Evolutionary conservation across 2,797 vertebrate species (phyloP).

Genomic region (Antennarius maculatus): DNA sequence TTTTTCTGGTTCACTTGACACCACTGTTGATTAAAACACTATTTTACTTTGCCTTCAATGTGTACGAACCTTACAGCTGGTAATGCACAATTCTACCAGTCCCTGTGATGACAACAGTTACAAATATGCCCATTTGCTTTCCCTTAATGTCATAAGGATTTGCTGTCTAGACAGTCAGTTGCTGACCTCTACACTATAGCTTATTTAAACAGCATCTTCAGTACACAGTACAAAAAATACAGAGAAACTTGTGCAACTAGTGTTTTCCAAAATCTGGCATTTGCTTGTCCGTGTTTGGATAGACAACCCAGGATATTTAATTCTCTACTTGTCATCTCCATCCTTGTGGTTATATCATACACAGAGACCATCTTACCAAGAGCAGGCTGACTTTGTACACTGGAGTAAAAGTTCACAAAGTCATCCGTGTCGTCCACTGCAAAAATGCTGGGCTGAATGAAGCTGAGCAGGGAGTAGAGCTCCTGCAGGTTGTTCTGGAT

Average conservation of each 20-base stretch:
- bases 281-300: background rate
- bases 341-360: background rate
- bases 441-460: constrained; percentile 89
- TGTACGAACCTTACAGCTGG: too few relatives aligned
- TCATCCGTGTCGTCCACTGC: constrained; percentile 72
- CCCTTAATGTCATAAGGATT: too few relatives aligned
- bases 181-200: too few relatives aligned
- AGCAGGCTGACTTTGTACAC: constrained; percentile 77
- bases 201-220: too few relatives aligned
- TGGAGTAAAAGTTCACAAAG: constrained; percentile 83
- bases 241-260: background rate
- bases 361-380: constrained; percentile 73
- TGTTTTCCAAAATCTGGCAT: background rate
- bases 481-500: constrained; percentile 94
- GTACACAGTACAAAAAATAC: too few relatives aligned
- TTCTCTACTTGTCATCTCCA: background rate
- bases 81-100: too few relatives aligned
- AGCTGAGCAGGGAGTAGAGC: constrained; percentile 90
- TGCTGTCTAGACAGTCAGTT: too few relatives aligned
- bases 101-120: too few relatives aligned
- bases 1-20: too few relatives aligned
- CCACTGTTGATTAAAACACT: too few relatives aligned
- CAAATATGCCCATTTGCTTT: too few relatives aligned
- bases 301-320: background rate
- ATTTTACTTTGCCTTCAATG: too few relatives aligned